phyloP scores from a whole-genome alignment of 1,140 invertebrate genomes.

The Nymphalis io region DNA sequence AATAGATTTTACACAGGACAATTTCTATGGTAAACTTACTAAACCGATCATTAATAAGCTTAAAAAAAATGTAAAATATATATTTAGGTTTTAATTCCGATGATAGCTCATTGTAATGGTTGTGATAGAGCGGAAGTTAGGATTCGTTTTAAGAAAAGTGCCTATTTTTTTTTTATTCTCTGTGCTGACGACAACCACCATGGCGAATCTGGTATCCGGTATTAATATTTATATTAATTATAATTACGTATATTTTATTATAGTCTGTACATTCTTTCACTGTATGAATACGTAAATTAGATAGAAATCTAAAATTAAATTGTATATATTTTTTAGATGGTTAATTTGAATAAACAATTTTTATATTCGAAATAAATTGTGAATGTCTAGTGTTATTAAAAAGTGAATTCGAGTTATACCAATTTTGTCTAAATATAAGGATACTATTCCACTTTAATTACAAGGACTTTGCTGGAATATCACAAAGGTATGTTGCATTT shows the following conservation, averaged over 20 bases:
- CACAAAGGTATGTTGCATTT: conserved; percentile 51
- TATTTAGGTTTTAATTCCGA: background rate
- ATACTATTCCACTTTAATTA: conserved; percentile 3
- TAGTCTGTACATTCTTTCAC: conserved; percentile 14
- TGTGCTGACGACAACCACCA: background rate
- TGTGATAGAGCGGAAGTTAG: conserved; percentile 56
- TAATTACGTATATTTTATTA: background rate
- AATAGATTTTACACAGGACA: background rate
- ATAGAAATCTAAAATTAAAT: conserved; percentile 16
- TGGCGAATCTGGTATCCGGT: background rate
- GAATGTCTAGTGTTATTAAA: background rate
- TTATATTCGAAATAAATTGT: conserved; percentile 4
- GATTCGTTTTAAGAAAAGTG: conserved; percentile 54
- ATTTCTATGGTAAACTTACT: no score
- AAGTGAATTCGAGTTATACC: background rate
- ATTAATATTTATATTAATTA: conserved; percentile 4
- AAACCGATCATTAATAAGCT: no score
- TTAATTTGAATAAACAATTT: conserved; percentile 7
- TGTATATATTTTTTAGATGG: conserved; percentile 18
- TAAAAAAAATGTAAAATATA: background rate
- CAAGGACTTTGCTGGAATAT: conserved; percentile 9
- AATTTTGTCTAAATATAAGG: background rate
- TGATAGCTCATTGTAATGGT: conserved; percentile 60
- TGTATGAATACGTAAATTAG: conserved; percentile 22
- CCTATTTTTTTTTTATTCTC: conserved; percentile 36